These are phyloP conservation scores for Dendropsophus ebraccatus DNA, from an alignment of 2,113 vertebrate genomes.

Conservation along the genomic window DNA sequence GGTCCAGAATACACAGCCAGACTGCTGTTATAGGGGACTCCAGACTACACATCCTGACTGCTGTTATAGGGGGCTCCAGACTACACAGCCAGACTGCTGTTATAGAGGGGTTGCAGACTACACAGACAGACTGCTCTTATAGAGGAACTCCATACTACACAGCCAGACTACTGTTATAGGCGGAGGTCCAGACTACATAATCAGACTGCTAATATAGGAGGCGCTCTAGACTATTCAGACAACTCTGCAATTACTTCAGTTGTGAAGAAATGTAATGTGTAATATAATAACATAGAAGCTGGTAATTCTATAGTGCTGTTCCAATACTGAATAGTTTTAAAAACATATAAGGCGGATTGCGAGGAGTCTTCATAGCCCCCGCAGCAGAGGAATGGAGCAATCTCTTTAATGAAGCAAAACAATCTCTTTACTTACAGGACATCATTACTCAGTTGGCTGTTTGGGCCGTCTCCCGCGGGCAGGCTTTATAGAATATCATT, in stretches of 20 bases:
- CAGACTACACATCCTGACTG: not conserved
- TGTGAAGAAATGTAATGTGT: too few species aligned
- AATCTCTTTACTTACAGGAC: not conserved
- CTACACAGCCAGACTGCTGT: not conserved
- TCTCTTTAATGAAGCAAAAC: conserved; percentile 22
- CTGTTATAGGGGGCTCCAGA: not conserved
- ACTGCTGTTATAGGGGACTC: not conserved
- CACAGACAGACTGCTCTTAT: too few species aligned
- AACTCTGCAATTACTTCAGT: too few species aligned
- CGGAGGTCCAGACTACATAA: too few species aligned
- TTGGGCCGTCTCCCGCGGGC: not conserved
- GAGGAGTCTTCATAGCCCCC: not conserved
- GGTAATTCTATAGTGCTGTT: not conserved
- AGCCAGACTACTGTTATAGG: not conserved
- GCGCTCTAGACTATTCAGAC: too few species aligned
- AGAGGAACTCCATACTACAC: not conserved
- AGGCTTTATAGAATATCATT: conserved; percentile 2
- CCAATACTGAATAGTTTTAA: not conserved
- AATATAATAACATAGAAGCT: not conserved
- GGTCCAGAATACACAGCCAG: not conserved
- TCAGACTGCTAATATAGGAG: too few species aligned
- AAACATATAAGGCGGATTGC: not conserved
- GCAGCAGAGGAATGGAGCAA: not conserved
- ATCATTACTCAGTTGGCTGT: conserved; percentile 29
- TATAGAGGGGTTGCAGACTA: not conserved